phyloP scores from a whole-genome alignment of 2,797 vertebrate genomes.

The Podarcis lilfordi region DNA sequence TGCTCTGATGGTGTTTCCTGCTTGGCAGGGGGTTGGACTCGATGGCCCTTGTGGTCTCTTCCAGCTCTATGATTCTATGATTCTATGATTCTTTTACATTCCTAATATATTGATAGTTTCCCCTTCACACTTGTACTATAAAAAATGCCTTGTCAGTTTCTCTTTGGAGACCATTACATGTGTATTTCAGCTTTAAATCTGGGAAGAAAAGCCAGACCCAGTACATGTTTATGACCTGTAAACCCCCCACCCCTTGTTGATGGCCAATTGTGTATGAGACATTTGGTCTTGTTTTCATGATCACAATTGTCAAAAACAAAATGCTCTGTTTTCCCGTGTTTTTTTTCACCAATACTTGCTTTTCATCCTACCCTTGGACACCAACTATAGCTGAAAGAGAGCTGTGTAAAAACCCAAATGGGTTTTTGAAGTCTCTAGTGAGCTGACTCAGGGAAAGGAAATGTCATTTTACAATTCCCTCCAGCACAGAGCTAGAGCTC shows the following conservation, averaged over 20 bases:
- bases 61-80: too few species aligned
- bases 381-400: neutral
- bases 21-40: too few species aligned
- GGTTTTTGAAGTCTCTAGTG: slow-evolving; percentile 17
- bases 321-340: neutral
- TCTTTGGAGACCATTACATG: slow-evolving; percentile 46
- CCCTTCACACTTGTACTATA: slow-evolving; percentile 49
- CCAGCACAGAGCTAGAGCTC: slow-evolving; percentile 4
- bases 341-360: neutral
- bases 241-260: too few species aligned
- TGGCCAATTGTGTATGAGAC: too few species aligned
- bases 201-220: too few species aligned
- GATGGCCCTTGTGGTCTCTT: too few species aligned
- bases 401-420: neutral
- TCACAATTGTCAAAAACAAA: neutral
- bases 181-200: slow-evolving; percentile 44
- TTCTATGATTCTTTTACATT: slow-evolving; percentile 30
- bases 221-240: too few species aligned
- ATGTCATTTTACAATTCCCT: slow-evolving; percentile 15
- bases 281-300: neutral
- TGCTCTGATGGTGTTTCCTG: too few species aligned
- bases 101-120: slow-evolving; percentile 43
- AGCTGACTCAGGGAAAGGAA: neutral
- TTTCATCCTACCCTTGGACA: neutral
- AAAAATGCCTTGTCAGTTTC: slow-evolving; percentile 54